Evolutionary conservation across 1,140 invertebrate species (phyloP).

Genomic region (Ruditapes philippinarum): DNA sequence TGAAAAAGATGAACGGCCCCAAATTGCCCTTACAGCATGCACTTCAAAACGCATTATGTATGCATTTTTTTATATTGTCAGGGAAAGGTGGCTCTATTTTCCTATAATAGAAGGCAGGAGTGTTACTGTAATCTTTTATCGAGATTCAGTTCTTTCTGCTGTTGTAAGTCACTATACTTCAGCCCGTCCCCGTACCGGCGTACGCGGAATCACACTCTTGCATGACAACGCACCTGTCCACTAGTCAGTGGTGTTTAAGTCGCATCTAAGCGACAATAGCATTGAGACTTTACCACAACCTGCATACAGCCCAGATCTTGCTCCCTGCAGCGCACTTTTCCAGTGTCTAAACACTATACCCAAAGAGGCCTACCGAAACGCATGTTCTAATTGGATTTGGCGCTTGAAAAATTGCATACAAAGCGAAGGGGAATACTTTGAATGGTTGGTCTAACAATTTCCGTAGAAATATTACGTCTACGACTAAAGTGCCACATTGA

Average conservation of each 20-base stretch:
- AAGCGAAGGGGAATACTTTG: too few species aligned
- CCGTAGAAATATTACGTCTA: too few species aligned
- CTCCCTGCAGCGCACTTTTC: neutral
- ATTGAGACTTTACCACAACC: neutral
- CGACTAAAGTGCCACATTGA: too few species aligned
- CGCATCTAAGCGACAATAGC: neutral
- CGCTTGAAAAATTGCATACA: too few species aligned
- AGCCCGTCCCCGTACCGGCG: neutral
- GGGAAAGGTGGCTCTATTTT: neutral
- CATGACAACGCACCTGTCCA: conserved; percentile 22
- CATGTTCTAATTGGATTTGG: too few species aligned
- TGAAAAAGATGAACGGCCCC: neutral
- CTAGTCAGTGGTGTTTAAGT: neutral
- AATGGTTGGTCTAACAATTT: too few species aligned
- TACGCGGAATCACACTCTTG: neutral
- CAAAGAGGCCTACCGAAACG: too few species aligned
- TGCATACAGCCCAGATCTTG: neutral
- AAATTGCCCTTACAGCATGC: neutral
- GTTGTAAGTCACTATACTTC: neutral
- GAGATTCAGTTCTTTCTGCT: neutral
- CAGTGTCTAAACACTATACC: too few species aligned
- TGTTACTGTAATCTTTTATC: neutral
- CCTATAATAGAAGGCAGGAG: neutral
- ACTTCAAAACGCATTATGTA: neutral
- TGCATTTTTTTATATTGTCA: neutral